Evolutionary conservation across 2,797 vertebrate genomes (phyloP).

Genomic region (Bufotes viridis): DNA sequence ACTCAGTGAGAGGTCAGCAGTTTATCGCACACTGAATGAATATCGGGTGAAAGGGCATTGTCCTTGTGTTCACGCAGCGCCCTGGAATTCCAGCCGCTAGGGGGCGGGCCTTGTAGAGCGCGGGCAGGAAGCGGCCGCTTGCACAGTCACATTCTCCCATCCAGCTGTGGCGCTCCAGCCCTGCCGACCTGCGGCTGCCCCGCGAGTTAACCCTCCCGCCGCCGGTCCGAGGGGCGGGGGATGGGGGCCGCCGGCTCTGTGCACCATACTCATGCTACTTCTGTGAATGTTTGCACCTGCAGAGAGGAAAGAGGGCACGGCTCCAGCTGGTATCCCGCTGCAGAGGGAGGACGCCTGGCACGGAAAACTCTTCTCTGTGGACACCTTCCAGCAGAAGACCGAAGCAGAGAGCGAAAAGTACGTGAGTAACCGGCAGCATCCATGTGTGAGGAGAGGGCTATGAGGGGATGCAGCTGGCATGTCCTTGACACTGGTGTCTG

Average conservation of each 20-base stretch:
- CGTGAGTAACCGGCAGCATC: slow-evolving; percentile 66
- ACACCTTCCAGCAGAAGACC: slow-evolving; percentile 81
- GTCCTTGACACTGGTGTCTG: too few relatives aligned
- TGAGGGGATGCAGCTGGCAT: background rate
- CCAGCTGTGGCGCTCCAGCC: slow-evolving; percentile 41
- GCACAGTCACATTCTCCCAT: slow-evolving; percentile 26
- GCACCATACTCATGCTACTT: background rate
- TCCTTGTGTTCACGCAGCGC: background rate
- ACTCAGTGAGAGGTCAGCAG: slow-evolving; percentile 10
- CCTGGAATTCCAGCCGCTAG: slow-evolving; percentile 33
- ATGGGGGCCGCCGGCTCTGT: background rate
- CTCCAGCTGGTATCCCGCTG: slow-evolving; percentile 66
- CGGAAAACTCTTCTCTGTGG: slow-evolving; percentile 76
- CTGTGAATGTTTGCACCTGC: slow-evolving; percentile 53
- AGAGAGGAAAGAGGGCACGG: slow-evolving; percentile 78
- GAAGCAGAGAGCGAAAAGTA: slow-evolving; percentile 84
- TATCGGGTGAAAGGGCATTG: slow-evolving; percentile 43
- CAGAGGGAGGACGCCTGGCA: slow-evolving; percentile 70
- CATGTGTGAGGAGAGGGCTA: background rate
- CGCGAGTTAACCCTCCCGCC: background rate
- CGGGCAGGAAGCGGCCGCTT: slow-evolving; percentile 36
- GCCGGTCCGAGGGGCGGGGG: slow-evolving; percentile 12
- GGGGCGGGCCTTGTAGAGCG: slow-evolving; percentile 21
- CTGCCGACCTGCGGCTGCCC: background rate
- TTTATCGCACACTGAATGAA: slow-evolving; percentile 44